phyloP scores from a whole-genome alignment of 2,888 invertebrate genomes.

The Timema cristinae region DNA sequence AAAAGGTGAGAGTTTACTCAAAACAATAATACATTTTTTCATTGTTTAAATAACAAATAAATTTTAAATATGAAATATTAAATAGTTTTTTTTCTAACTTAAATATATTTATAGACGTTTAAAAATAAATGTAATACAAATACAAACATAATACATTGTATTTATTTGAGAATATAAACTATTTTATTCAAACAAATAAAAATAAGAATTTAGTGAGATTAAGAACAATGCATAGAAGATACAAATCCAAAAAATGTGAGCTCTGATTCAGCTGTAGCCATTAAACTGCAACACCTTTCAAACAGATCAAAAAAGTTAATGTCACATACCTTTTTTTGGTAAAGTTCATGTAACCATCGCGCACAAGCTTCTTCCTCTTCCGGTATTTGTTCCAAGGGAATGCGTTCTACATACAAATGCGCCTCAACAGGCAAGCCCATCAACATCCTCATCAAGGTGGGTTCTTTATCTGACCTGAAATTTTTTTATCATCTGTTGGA shows the following conservation, averaged over 20 bases:
- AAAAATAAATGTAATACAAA: too few relatives aligned
- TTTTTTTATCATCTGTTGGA: not conserved
- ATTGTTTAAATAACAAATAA: too few relatives aligned
- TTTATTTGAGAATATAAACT: too few relatives aligned
- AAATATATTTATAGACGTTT: too few relatives aligned
- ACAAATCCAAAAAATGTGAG: not conserved
- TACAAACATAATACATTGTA: too few relatives aligned
- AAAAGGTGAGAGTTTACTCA: too few relatives aligned
- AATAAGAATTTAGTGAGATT: too few relatives aligned
- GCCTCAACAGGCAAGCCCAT: slow-evolving; percentile 68
- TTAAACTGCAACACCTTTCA: not conserved
- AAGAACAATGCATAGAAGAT: too few relatives aligned
- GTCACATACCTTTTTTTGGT: slow-evolving; percentile 68
- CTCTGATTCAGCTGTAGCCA: not conserved
- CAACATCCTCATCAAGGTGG: slow-evolving; percentile 74
- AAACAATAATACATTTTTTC: too few relatives aligned
- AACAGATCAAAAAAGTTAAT: slow-evolving; percentile 12
- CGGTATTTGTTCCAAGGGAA: slow-evolving; percentile 77
- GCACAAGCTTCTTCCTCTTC: slow-evolving; percentile 69
- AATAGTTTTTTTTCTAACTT: too few relatives aligned
- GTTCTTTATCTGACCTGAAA: slow-evolving; percentile 45
- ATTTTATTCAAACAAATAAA: too few relatives aligned
- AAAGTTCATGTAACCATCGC: slow-evolving; percentile 77
- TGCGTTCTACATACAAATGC: slow-evolving; percentile 74
- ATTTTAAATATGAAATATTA: too few relatives aligned